Base-by-base conservation (phyloP, 1,140 invertebrate species). In the Eumeta japonica region DNA sequence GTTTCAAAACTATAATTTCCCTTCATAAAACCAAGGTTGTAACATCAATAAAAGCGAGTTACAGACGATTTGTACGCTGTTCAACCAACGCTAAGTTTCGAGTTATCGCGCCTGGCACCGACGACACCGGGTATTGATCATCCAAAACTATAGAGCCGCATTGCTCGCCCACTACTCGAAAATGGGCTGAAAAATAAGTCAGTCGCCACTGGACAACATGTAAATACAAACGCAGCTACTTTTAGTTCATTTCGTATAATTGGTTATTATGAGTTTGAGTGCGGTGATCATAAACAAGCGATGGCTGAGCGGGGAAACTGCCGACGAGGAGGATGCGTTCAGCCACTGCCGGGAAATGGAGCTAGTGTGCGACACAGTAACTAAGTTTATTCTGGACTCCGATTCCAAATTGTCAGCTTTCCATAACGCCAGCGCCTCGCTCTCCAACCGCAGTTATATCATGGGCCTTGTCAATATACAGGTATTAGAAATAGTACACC, bases 401-500 rank as follows among this genome's bases (percentile, higher is more conserved):
- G 61, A 73, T 39, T 72, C 64, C 40, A 65, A 71, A 48, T 75
- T 67, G 72, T 67, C 58, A 35, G 58, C 56, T 0, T 27, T 37
- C 20, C 43, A 37, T 15, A 32, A 36, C 7, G 55, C 50, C 3
- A 62, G 58, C 45, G 51, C 39, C 46, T 64, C 58, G 12, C 43
- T 72, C 35, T 55, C 61, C 9, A 74, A 72, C 48, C 58, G 65
- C 20, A 70, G 57, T 36, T 76, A 74, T 48, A 73, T 76, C 27
- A 63, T 70, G 60, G 72, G 72, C 35, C 43, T 76, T 18, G 67
- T 72, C 27, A 73, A 73, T 52, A 73, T 75, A 63, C 73, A 75
- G 64, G 71, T 71, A 55, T n/a, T n/a, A n/a, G n/a, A n/a, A n/a
- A n/a, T n/a, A n/a, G n/a, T n/a, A n/a, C n/a, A n/a, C n/a, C n/a